A percentile compares a stretch with the other conserved stretches of the same genome.
Conservation (phyloP, 2,888 invertebrate genomes). For the Cheilosia scutellata region DNA sequence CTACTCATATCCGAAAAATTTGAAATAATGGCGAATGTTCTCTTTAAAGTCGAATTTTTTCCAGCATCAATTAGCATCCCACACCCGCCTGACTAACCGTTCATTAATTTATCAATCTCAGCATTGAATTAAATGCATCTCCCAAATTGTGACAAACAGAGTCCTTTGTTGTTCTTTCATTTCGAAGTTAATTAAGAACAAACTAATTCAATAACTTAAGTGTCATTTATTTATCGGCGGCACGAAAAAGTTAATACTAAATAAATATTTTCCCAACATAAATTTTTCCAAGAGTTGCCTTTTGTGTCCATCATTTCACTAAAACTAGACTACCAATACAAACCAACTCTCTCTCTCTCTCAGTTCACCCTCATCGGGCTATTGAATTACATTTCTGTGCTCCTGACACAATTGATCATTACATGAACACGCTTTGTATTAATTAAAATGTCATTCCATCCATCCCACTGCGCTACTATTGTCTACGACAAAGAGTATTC, state of each 20-base stretch:
- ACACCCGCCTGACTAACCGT: background rate
- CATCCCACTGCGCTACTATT: constrained; percentile 52
- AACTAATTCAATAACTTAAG: constrained; percentile 41
- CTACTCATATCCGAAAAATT: too few species aligned
- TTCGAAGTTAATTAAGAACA: constrained; percentile 51
- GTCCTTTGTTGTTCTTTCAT: constrained; percentile 49
- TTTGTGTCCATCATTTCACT: background rate
- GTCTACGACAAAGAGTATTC: constrained; percentile 56
- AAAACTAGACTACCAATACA: too few species aligned
- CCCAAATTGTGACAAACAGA: constrained; percentile 7
- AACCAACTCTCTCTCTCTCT: background rate
- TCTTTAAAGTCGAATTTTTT: too few species aligned
- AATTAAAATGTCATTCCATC: constrained; percentile 82
- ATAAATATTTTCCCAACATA: constrained; percentile 63
- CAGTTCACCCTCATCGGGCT: constrained; percentile 50
- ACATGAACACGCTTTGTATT: constrained; percentile 79
- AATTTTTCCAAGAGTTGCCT: constrained; percentile 31
- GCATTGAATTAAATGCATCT: background rate
- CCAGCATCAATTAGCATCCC: constrained; percentile 3
- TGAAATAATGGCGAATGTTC: too few species aligned
- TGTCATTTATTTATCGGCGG: constrained; percentile 51
- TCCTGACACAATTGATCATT: constrained; percentile 73
- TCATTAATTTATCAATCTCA: background rate
- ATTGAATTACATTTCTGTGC: constrained; percentile 69
- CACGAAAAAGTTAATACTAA: constrained; percentile 58